phyloP scores from a whole-genome alignment of 2,888 invertebrate species.

The Odontothrips loti region DNA sequence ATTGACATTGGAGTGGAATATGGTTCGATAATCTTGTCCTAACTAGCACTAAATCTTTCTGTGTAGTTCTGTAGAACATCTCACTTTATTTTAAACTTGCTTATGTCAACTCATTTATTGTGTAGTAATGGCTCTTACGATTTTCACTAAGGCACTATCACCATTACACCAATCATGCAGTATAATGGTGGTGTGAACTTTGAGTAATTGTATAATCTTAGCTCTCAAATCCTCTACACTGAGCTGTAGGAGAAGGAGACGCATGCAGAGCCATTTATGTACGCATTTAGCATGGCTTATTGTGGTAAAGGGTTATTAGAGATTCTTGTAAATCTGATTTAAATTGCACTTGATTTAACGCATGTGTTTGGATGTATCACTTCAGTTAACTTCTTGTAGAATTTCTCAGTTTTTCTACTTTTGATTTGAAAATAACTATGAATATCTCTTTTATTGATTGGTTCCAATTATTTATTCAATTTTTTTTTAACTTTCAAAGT shows the following conservation, averaged over 20 bases:
- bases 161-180: background rate
- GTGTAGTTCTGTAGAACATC: constrained; percentile 7
- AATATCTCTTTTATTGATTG: background rate
- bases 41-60: constrained; percentile 14
- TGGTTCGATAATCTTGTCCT: constrained; percentile 17
- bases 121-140: background rate
- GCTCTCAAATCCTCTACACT: background rate
- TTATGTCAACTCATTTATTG: background rate
- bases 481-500: constrained; percentile 8
- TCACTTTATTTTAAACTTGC: constrained; percentile 1
- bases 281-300: constrained; percentile 26
- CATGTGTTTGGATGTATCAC: constrained; percentile 33
- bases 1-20: constrained; percentile 26
- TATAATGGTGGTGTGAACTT: too few relatives aligned
- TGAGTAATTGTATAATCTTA: background rate
- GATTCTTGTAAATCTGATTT: constrained; percentile 28
- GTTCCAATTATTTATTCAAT: constrained; percentile 25
- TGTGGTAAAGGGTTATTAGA: constrained; percentile 7
- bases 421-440: background rate
- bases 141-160: background rate
- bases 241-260: background rate
- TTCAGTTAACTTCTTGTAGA: background rate
- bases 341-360: constrained; percentile 28
- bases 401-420: background rate
- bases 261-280: constrained; percentile 22